Evolutionary conservation across 2,888 invertebrate species (phyloP).

Genomic region (Serrognathus titanus): DNA sequence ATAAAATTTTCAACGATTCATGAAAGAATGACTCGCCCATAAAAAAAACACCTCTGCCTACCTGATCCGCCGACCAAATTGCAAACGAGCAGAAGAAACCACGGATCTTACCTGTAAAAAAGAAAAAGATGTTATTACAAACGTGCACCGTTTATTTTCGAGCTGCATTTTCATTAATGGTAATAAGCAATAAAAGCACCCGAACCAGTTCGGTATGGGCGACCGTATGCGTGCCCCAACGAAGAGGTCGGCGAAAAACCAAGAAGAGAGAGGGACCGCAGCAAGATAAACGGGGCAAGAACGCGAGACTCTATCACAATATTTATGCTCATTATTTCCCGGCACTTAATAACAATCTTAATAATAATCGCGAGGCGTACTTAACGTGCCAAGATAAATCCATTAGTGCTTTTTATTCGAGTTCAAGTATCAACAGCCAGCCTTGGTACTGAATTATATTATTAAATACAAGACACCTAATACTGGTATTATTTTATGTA

Average conservation of each 20-base stretch:
- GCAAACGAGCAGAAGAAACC: neutral
- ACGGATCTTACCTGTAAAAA: neutral
- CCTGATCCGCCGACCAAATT: neutral
- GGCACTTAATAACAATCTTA: constrained; percentile 2
- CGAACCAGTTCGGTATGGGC: neutral
- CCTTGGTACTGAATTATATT: constrained; percentile 3
- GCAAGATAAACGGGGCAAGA: neutral
- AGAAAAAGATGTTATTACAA: neutral
- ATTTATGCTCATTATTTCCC: constrained; percentile 4
- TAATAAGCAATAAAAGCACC: neutral
- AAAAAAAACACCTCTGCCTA: neutral
- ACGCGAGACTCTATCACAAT: constrained; percentile 1
- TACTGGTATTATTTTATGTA: too few relatives aligned
- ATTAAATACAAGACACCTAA: neutral
- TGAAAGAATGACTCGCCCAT: too few relatives aligned
- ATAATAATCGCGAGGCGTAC: constrained; percentile 6
- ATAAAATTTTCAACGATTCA: too few relatives aligned
- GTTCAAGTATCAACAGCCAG: neutral
- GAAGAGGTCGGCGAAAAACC: neutral
- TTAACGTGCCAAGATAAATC: constrained; percentile 1
- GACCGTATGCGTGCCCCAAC: neutral
- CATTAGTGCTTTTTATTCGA: neutral
- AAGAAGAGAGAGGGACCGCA: neutral
- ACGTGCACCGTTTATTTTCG: neutral
- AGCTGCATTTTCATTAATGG: neutral